These are phyloP conservation scores for Ephestia elutella DNA, from an alignment of 1,140 invertebrate genomes.

Conservation along the genomic window DNA sequence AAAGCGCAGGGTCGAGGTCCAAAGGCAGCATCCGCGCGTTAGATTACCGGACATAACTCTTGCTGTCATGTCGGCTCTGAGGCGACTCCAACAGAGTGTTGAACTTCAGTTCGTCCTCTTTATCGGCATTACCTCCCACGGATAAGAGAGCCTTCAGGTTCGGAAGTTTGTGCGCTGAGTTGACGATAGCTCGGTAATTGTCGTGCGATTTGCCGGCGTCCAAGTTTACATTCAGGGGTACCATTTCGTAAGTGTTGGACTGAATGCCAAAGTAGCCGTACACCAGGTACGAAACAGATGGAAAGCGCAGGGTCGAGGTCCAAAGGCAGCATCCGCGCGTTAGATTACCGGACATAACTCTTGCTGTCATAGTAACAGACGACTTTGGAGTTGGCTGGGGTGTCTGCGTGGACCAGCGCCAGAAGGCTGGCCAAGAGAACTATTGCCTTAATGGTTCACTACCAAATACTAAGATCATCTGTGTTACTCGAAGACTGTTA, in stretches of 20 bases:
- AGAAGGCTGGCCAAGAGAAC: constrained; percentile 35
- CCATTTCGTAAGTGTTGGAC: constrained; percentile 79
- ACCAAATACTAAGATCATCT: too few species aligned
- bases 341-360: constrained; percentile 79
- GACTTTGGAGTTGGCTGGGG: constrained; percentile 68
- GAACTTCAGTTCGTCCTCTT: constrained; percentile 79
- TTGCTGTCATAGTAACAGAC: constrained; percentile 82
- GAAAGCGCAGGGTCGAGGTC: constrained; percentile 83
- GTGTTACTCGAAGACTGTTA: too few species aligned
- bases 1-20: constrained; percentile 82
- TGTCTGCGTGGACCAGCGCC: constrained; percentile 45
- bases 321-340: constrained; percentile 82
- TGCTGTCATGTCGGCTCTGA: constrained; percentile 81
- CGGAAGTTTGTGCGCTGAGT: constrained; percentile 82
- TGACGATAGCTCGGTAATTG: constrained; percentile 81
- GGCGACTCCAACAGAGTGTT: constrained; percentile 78
- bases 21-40: constrained; percentile 83
- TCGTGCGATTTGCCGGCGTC: constrained; percentile 82
- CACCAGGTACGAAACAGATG: constrained; percentile 89
- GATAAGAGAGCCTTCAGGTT: constrained; percentile 85
- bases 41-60: constrained; percentile 79
- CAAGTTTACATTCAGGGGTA: constrained; percentile 80
- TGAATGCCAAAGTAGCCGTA: constrained; percentile 92
- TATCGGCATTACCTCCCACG: constrained; percentile 82
- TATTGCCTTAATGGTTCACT: constrained; percentile 65